Percentiles rank a stretch among this genome's conserved stretches.
Conservation (phyloP, 2,888 invertebrate genomes). For the Cataglyphis rosenhaueri region DNA sequence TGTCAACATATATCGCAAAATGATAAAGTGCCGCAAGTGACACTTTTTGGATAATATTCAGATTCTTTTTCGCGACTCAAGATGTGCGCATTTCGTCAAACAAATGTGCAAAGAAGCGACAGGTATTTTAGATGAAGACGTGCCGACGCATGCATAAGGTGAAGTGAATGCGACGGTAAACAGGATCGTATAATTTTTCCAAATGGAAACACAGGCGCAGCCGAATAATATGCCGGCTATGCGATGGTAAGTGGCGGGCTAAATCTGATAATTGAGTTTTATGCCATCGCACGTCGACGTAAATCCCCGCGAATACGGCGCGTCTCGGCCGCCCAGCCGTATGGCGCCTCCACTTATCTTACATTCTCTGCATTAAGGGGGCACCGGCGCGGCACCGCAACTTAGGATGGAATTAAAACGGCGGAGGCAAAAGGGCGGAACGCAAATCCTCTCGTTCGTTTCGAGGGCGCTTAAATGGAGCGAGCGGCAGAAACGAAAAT, state of each 20-base stretch:
- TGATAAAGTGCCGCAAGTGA: constrained; percentile 20
- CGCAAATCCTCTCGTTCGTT: constrained; percentile 36
- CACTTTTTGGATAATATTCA: constrained; percentile 46
- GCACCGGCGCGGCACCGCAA: constrained; percentile 14
- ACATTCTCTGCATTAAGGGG: constrained; percentile 60
- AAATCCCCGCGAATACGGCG: constrained; percentile 78
- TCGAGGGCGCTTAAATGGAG: background rate
- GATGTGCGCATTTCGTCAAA: constrained; percentile 14
- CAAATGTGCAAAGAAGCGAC: constrained; percentile 18
- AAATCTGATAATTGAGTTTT: constrained; percentile 81
- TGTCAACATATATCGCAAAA: constrained; percentile 15
- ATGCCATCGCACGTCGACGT: constrained; percentile 81
- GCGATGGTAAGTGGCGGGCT: constrained; percentile 47
- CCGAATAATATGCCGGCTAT: constrained; percentile 41
- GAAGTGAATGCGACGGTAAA: constrained; percentile 52
- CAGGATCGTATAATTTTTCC: constrained; percentile 69
- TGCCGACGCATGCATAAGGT: constrained; percentile 63
- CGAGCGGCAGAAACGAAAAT: background rate
- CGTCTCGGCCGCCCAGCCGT: constrained; percentile 45
- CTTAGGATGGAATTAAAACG: constrained; percentile 49
- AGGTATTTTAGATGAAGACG: constrained; percentile 65
- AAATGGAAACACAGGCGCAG: constrained; percentile 26
- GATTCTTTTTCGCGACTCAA: background rate
- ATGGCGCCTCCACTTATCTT: constrained; percentile 72
- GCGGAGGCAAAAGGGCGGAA: background rate